Base-by-base conservation (phyloP, 2,113 vertebrate genomes). In the Istiophorus platypterus region DNA sequence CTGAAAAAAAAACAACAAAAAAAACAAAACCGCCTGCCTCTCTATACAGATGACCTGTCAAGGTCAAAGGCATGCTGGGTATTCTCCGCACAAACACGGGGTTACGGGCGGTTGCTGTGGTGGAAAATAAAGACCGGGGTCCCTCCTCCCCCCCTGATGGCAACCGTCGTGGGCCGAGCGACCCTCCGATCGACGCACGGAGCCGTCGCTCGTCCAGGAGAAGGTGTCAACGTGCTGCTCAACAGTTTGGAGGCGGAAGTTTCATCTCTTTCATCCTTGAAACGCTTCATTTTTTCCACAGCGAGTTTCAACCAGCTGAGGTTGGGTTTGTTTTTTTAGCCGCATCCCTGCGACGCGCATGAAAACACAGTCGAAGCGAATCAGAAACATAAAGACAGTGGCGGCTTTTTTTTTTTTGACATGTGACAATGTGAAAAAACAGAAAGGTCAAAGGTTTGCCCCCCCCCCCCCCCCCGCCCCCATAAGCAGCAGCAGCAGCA, bases 1-100 rank as follows among this genome's bases (percentile, higher is more conserved):
- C 78, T 77, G 61, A 75, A 83, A 75, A 78, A n/a, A n/a, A n/a
- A n/a, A n/a, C n/a, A n/a, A n/a, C n/a, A n/a, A n/a, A n/a, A n/a
- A n/a, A n/a, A n/a, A n/a, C n/a, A n/a, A n/a, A n/a, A n/a, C n/a
- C n/a, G 76, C 71, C 75, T 63, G 88, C 45, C 72, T 74, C 78
- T 84, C 74, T 81, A 51, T 51, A 71, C 85, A 88, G 81, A 85
- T 94, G 93, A 94, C 94, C 93, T 80, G 87, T 95, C 94, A 95
- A 95, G 95, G 95, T 95, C 94, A 95, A 80, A 90, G 88, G 84
- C 90, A 88, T 90, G 85, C 83, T 82, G 74, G 89, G 86, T 92
- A 91, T 81, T 91, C 80, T 91, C 84, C 82, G 56, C 82, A 83
- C 89, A 88, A 78, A 89, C 82, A 73, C 26, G 17, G 68, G 75